Evolutionary conservation across 2,797 vertebrate species (phyloP).

Genomic region (Lepus oiostolus): DNA sequence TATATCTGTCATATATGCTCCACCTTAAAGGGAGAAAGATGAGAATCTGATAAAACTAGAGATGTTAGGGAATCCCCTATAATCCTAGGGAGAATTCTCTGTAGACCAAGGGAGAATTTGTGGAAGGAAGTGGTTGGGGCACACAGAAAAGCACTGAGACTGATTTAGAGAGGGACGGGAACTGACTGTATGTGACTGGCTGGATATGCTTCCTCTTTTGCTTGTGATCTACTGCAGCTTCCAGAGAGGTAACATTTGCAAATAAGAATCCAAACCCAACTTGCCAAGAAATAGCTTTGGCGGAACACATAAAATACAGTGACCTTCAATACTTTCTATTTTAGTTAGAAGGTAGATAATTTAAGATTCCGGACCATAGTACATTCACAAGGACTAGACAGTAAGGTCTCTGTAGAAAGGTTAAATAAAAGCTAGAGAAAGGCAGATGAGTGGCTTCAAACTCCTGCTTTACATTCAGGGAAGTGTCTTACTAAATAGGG

Average conservation of each 20-base stretch:
- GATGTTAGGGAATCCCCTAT: background rate
- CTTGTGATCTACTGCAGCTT: background rate
- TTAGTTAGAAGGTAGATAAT: background rate
- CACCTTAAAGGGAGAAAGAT: background rate
- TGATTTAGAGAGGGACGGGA: background rate
- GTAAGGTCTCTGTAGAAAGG: background rate
- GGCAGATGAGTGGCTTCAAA: background rate
- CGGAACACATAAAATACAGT: background rate
- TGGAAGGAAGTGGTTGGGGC: background rate
- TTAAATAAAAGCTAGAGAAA: background rate
- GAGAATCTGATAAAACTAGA: background rate
- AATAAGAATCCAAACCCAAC: background rate
- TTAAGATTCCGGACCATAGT: background rate
- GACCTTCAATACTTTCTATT: background rate
- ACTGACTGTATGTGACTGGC: background rate
- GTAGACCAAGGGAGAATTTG: background rate
- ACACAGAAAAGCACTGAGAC: background rate
- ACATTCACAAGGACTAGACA: background rate
- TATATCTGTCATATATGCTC: background rate
- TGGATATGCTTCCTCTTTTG: background rate
- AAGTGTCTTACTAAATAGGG: background rate
- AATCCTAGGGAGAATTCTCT: background rate
- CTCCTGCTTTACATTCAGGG: background rate
- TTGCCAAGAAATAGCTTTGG: constrained; percentile 7
- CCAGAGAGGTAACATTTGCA: background rate